These are phyloP conservation scores for Lamellibrachia columna DNA, from an alignment of 2,888 invertebrate genomes.

Conservation along the genomic window DNA sequence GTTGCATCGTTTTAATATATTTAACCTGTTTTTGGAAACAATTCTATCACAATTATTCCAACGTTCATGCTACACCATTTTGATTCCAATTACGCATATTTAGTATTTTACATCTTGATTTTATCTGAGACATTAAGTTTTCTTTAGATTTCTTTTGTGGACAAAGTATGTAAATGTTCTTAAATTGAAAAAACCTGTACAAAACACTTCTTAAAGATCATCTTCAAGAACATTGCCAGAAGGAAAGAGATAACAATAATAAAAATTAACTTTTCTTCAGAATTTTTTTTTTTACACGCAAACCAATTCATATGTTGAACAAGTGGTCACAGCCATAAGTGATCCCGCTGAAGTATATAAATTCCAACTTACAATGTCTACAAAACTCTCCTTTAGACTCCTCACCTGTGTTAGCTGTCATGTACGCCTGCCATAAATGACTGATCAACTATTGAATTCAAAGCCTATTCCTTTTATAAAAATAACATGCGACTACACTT, in stretches of 20 bases:
- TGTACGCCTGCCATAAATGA: background rate
- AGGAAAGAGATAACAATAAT: background rate
- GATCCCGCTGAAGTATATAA: background rate
- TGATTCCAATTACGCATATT: background rate
- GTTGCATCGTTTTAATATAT: background rate
- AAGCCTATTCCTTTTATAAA: background rate
- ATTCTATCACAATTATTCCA: no score
- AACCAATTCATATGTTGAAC: background rate
- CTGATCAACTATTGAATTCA: background rate
- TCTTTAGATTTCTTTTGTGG: background rate
- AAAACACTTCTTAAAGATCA: background rate
- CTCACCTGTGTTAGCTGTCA: background rate
- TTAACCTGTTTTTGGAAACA: no score
- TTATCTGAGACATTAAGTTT: background rate
- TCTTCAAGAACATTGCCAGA: background rate
- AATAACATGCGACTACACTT: background rate
- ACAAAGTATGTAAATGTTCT: background rate
- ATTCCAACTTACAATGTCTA: background rate
- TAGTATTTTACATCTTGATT: background rate
- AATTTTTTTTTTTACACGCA: background rate
- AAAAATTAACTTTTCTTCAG: background rate
- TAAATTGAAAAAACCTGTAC: background rate
- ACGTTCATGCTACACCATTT: background rate
- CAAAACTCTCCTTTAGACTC: background rate
- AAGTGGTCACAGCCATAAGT: background rate